These are phyloP conservation scores for Taxidea taxus DNA, from an alignment of 2,113 vertebrate genomes.

Conservation along the genomic window DNA sequence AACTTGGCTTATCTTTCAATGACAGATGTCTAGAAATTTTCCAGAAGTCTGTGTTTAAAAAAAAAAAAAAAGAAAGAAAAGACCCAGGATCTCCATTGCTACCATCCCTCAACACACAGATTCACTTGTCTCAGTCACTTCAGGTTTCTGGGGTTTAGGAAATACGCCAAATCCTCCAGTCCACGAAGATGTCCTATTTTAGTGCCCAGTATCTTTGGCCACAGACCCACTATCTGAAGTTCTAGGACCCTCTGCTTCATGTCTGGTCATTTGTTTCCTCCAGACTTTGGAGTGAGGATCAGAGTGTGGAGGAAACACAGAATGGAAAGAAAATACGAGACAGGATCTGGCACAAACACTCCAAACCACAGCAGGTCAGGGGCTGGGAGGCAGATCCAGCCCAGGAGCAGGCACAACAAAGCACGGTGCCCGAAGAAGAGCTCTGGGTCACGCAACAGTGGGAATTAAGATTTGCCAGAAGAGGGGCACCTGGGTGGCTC, in stretches of 20 bases:
- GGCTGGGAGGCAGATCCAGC: background rate
- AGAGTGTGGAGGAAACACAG: background rate
- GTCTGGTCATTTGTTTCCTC: background rate
- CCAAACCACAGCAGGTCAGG: background rate
- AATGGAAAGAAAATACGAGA: background rate
- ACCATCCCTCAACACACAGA: too few relatives aligned
- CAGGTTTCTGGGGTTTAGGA: background rate
- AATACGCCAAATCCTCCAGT: background rate
- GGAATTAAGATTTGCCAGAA: background rate
- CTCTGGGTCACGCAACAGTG: background rate
- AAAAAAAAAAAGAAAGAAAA: background rate
- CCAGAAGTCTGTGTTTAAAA: background rate
- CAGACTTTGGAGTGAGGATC: background rate
- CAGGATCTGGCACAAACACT: background rate
- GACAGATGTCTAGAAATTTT: background rate
- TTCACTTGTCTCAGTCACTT: background rate
- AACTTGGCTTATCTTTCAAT: background rate
- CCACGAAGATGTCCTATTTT: background rate
- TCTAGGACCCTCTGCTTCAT: background rate
- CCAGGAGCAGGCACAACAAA: accelerated
- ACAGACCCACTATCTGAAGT: accelerated
- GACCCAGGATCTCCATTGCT: background rate
- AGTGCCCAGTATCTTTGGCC: background rate
- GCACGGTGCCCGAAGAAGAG: background rate
- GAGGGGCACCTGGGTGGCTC: too few relatives aligned